A percentile compares a stretch with the other conserved stretches of the same genome.
phyloP scores from a whole-genome alignment of 2,113 vertebrate species.

The Bungarus multicinctus region DNA sequence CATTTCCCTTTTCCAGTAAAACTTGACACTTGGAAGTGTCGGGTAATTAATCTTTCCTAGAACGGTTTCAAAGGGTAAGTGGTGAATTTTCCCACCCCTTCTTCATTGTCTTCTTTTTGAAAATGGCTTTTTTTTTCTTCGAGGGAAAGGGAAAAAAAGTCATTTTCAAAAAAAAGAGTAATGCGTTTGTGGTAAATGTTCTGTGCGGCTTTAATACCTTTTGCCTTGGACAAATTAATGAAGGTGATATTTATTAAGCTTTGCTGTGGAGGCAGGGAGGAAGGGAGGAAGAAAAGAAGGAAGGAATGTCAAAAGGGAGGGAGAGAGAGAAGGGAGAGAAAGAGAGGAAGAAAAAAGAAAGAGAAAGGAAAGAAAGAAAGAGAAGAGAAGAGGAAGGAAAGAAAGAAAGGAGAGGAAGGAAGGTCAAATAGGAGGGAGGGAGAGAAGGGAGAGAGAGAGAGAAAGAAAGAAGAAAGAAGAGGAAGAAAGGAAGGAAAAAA shows the following conservation, averaged over 20 bases:
- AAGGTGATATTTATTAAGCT: slow-evolving; percentile 3
- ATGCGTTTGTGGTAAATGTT: not conserved
- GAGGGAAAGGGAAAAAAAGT: slow-evolving; percentile 19
- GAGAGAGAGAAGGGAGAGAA: too few species aligned
- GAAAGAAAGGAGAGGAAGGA: too few species aligned
- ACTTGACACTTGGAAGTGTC: slow-evolving; percentile 53
- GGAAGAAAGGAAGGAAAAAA: too few species aligned
- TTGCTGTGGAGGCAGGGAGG: not conserved
- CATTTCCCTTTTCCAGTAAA: slow-evolving; percentile 39
- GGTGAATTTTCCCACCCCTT: slow-evolving; percentile 20
- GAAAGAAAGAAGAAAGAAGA: too few species aligned
- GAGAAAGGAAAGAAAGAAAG: too few species aligned
- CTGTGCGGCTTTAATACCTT: not conserved
- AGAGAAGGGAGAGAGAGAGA: too few species aligned
- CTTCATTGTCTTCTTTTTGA: not conserved
- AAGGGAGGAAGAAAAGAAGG: not conserved
- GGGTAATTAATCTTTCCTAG: slow-evolving; percentile 64
- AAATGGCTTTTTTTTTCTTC: slow-evolving; percentile 28
- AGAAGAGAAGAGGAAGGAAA: too few species aligned
- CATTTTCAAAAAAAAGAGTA: not conserved
- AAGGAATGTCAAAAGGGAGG: not conserved
- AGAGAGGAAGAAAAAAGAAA: too few species aligned
- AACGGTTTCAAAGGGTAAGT: slow-evolving; percentile 44
- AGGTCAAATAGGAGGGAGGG: too few species aligned
- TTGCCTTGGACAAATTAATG: not conserved